Conservation (phyloP, 2,797 vertebrate species). For the Hapalemur alaotrensis region DNA sequence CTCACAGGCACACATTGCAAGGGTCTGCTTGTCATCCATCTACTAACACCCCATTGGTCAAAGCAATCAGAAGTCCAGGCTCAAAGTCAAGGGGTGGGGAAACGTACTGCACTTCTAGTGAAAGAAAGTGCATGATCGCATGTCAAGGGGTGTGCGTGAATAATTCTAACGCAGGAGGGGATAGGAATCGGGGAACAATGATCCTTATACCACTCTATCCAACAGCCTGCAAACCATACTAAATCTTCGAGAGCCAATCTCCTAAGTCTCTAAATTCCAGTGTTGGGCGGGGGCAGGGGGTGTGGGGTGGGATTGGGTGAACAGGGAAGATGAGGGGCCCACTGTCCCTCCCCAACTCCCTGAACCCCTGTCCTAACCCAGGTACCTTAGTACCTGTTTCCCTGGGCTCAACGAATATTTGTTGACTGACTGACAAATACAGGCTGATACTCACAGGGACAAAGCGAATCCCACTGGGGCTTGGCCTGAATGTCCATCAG, state of each 20-base stretch:
- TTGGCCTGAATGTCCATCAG: conserved; percentile 34
- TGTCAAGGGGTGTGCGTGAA: neutral
- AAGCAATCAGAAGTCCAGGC: neutral
- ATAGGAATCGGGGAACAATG: neutral
- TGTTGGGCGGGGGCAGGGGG: neutral
- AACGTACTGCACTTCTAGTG: neutral
- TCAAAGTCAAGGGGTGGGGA: neutral
- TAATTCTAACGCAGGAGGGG: neutral
- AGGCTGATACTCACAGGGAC: conserved; percentile 50
- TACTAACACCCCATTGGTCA: neutral
- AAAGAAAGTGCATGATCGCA: neutral
- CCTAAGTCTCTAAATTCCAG: neutral
- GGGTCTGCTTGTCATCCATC: neutral
- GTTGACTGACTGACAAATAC: conserved; percentile 68
- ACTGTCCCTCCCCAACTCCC: neutral
- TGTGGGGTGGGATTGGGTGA: no score
- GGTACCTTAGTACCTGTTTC: conserved; percentile 39
- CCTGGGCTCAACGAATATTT: conserved; percentile 58
- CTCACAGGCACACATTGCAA: neutral
- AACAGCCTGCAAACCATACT: neutral
- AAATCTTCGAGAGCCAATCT: neutral
- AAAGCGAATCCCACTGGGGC: neutral
- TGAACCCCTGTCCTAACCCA: neutral
- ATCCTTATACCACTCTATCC: neutral
- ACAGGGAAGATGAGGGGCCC: neutral